phyloP scores from a whole-genome alignment of 2,113 vertebrate species.

The Salvator merianae region DNA sequence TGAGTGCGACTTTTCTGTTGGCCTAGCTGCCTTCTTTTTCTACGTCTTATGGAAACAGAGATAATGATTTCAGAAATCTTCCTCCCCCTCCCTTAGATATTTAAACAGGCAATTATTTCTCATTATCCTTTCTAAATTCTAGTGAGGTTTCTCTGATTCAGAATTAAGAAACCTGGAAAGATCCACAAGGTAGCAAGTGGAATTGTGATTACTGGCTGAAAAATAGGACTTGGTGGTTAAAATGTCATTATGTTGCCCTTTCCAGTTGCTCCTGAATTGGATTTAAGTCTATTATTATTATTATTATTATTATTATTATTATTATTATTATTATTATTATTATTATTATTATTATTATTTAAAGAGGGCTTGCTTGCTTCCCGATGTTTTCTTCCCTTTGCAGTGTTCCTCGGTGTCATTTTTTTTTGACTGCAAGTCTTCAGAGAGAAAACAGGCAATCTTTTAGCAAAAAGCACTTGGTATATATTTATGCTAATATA shows the following conservation, averaged over 20 bases:
- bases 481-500: not conserved
- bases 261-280: slow-evolving; percentile 40
- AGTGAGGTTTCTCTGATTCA: slow-evolving; percentile 29
- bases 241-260: slow-evolving; percentile 62
- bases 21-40: slow-evolving; percentile 48
- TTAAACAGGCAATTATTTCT: slow-evolving; percentile 44
- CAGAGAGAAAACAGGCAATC: not conserved
- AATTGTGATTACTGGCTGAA: slow-evolving; percentile 22
- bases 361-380: slow-evolving; percentile 7
- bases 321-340: no score
- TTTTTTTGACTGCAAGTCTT: not conserved
- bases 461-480: not conserved
- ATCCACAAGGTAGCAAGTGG: slow-evolving; percentile 8
- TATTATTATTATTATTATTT: no score
- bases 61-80: slow-evolving; percentile 42
- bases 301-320: no score
- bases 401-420: not conserved
- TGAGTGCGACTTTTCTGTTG: slow-evolving; percentile 38
- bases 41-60: slow-evolving; percentile 44
- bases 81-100: slow-evolving; percentile 27
- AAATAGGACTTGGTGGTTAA: slow-evolving; percentile 19
- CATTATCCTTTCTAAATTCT: slow-evolving; percentile 52
- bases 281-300: slow-evolving; percentile 48
- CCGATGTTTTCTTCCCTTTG: not conserved
- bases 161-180: slow-evolving; percentile 28